Evolutionary conservation across 2,113 vertebrate genomes (phyloP).

Genomic region (Rhinopomastus cyanomelas): DNA sequence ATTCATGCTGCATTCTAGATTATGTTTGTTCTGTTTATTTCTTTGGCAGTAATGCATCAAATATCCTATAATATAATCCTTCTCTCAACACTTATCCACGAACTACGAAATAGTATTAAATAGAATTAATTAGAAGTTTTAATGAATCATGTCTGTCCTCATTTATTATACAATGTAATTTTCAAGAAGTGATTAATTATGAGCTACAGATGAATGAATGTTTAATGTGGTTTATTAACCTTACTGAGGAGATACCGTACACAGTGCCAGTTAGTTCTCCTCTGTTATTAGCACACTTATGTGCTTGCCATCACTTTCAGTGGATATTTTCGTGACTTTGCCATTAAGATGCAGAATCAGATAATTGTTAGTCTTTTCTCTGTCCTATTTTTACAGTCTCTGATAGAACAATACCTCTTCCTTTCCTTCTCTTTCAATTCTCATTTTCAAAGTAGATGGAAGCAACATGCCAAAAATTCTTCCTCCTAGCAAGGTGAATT

Average conservation of each 20-base stretch:
- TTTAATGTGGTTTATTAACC: constrained; percentile 81
- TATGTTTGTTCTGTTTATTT: constrained; percentile 71
- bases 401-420: not conserved
- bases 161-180: constrained; percentile 85
- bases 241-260: constrained; percentile 67
- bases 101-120: constrained; percentile 85
- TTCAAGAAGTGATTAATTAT: constrained; percentile 81
- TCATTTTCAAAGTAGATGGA: constrained; percentile 1
- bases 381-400: not conserved
- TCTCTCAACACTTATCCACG: constrained; percentile 80
- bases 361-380: constrained; percentile 1
- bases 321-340: constrained; percentile 50
- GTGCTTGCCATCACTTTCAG: constrained; percentile 29
- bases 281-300: constrained; percentile 60
- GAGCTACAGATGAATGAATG: constrained; percentile 77
- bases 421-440: not conserved
- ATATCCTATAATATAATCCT: constrained; percentile 72
- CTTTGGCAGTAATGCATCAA: constrained; percentile 70
- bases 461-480: not conserved
- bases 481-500: not conserved
- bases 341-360: constrained; percentile 13
- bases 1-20: constrained; percentile 55
- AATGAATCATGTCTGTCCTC: constrained; percentile 83
- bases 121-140: constrained; percentile 86
- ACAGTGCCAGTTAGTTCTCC: constrained; percentile 50